phyloP scores from a whole-genome alignment of 2,113 vertebrate genomes.

The Pandion haliaetus region DNA sequence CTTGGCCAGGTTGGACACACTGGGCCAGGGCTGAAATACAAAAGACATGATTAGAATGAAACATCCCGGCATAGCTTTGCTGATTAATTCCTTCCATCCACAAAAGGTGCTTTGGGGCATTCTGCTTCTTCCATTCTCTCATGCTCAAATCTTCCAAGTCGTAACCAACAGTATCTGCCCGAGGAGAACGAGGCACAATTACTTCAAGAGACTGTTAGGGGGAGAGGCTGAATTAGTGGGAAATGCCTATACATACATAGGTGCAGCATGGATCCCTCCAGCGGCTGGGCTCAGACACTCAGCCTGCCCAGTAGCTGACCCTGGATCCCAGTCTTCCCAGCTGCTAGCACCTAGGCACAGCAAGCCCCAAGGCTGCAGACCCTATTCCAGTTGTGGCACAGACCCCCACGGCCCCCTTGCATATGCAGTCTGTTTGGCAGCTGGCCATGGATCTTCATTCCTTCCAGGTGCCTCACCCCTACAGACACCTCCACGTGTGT shows the following conservation, averaged over 20 bases:
- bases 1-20: constrained; percentile 96
- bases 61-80: not conserved
- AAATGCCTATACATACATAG: accelerated
- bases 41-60: not conserved
- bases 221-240: not conserved
- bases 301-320: not conserved
- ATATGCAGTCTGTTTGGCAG: not conserved
- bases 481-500: not conserved
- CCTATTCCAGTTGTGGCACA: not conserved
- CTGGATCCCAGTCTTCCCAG: not conserved
- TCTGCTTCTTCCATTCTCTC: not conserved
- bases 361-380: not conserved
- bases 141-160: not conserved
- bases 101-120: not conserved
- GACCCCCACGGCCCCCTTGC: not conserved
- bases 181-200: not conserved
- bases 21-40: constrained; percentile 91
- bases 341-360: not conserved
- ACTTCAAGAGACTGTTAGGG: not conserved
- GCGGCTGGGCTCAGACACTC: not conserved
- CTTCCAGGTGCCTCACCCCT: not conserved
- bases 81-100: not conserved
- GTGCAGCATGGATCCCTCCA: not conserved
- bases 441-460: not conserved
- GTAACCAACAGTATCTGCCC: not conserved